Evolutionary conservation across 2,888 invertebrate genomes (phyloP), one percentile per base, ranked within the genome.

Genomic region (Melanostoma scalare): DNA sequence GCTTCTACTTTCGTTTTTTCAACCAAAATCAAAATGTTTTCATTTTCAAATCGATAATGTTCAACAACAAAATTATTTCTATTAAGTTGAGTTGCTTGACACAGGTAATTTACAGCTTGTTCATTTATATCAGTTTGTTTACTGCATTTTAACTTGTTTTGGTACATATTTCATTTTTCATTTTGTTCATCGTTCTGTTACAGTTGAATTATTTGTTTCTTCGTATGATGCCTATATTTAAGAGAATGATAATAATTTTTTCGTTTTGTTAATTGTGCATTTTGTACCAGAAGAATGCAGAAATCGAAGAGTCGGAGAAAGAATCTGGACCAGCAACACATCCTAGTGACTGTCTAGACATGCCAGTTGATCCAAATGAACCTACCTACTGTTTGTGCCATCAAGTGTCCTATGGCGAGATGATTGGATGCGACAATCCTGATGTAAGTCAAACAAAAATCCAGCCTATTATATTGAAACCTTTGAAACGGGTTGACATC

Each of bases 381-480:
- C 99, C 99, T 0, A 99, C 98, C 0, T 99, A 99, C 90, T 99
- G 99, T 90, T 92, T 98, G 46, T 99, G 99, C 89, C 98, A 99
- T 91, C 99, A 99, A 94, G 96, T 96, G 33, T 97, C 97, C 0
- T 97, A 97, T 88, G 98, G 97, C 56, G 96, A 97, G 92, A 98
- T 98, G 97, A 97, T 98, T 89, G 97, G 96, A 87, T 98, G 98
- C 92, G 98, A 98, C 92, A 97, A 97, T 92, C 94, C 94, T 61
- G 96, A 96, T 86, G 91, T 91, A 86, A 86, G 88, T 81, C 53
- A 9, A 6, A 58, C 35, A 35, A 4, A 44, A n/a, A 35, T 44
- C 40, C 9, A 35, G 53, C 53, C 8, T 40, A 31, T 8, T 55
- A 46, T 38, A 63, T 80, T 46, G 31, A 4, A 20, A 4, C 8